Percentiles rank a stretch among this genome's conserved stretches.
phyloP scores from a whole-genome alignment of 2,797 vertebrate species.

The Champsocephalus esox region DNA sequence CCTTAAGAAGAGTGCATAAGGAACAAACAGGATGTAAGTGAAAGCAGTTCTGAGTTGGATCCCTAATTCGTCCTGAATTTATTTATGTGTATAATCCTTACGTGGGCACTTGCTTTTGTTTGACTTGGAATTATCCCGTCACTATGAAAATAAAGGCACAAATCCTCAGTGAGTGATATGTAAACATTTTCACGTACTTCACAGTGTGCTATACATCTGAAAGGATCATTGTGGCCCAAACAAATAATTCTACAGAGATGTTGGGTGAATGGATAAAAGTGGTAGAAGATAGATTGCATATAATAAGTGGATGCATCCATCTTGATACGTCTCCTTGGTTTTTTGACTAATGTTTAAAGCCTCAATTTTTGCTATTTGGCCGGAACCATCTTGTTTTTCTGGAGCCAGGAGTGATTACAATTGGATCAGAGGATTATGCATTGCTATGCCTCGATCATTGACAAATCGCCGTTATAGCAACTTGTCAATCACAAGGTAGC shows the following conservation, averaged over 20 bases:
- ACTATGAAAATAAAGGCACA: not conserved
- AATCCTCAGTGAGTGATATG: conserved; percentile 2
- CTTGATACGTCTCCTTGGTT: too few species aligned
- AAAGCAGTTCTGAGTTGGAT: conserved; percentile 29
- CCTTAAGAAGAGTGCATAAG: not conserved
- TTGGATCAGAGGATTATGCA: too few species aligned
- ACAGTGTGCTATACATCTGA: not conserved
- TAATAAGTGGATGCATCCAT: too few species aligned
- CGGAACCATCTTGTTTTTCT: too few species aligned
- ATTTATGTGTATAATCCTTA: conserved; percentile 25
- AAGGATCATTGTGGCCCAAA: not conserved
- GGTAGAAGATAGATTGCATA: too few species aligned
- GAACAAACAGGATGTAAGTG: conserved; percentile 15
- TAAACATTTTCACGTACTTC: not conserved
- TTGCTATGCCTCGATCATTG: too few species aligned
- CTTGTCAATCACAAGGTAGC: too few species aligned
- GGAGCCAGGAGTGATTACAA: too few species aligned
- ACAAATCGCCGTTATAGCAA: too few species aligned
- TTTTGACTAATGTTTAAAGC: too few species aligned
- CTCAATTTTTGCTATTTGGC: too few species aligned
- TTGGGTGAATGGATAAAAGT: conserved; percentile 14
- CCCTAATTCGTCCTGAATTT: conserved; percentile 23
- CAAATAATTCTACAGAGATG: not conserved
- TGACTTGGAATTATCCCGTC: conserved; percentile 13
- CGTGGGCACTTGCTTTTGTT: conserved; percentile 27